These are phyloP conservation scores for Ptychobarbus kaznakovi DNA, from an alignment of 2,797 vertebrate species.

Conservation along the genomic window DNA sequence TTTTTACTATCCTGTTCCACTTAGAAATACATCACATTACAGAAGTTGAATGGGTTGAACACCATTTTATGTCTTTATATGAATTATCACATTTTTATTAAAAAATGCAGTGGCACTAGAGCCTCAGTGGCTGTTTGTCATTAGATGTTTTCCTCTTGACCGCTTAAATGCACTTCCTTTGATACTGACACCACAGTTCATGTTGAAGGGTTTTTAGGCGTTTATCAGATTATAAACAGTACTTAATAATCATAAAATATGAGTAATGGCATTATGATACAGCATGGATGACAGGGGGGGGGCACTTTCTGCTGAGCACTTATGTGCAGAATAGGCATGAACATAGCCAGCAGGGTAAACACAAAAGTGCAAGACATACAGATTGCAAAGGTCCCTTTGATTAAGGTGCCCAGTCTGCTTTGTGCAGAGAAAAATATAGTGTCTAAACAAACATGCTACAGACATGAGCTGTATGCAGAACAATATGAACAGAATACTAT, in stretches of 20 bases:
- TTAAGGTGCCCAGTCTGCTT: conserved; percentile 62
- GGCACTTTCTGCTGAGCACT: neutral
- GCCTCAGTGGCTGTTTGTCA: neutral
- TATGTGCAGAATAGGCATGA: neutral
- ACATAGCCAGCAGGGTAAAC: conserved; percentile 70
- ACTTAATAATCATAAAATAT: conserved; percentile 6
- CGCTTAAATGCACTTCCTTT: neutral
- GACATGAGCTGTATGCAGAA: neutral
- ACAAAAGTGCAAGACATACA: conserved; percentile 65
- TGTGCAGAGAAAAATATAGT: conserved; percentile 52
- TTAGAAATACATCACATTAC: neutral
- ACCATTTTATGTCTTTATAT: neutral
- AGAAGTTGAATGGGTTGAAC: neutral
- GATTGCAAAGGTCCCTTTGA: conserved; percentile 73
- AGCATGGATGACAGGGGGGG: neutral
- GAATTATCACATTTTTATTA: neutral
- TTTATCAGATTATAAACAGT: neutral
- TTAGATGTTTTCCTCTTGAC: neutral
- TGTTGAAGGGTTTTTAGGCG: neutral
- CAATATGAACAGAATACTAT: neutral
- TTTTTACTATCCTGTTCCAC: neutral
- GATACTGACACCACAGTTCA: conserved; percentile 2
- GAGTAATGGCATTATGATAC: neutral
- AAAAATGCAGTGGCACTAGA: neutral
- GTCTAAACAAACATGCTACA: neutral